Percentiles rank a stretch among this genome's conserved stretches.
Conservation (phyloP, 2,797 vertebrate genomes). For the Glossophaga mutica region DNA sequence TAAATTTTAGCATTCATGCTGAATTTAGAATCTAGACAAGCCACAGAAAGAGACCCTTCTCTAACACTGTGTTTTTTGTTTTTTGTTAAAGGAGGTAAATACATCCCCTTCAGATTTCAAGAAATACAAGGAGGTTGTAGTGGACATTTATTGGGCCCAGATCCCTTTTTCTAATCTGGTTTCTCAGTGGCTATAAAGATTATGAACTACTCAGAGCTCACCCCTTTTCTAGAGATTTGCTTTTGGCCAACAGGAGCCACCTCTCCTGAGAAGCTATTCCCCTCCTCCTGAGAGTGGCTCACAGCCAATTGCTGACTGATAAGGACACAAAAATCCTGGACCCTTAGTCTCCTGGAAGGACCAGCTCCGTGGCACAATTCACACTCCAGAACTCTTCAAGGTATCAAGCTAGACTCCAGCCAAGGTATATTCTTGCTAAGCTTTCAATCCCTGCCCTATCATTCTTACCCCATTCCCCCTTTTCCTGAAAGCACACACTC, state of each 20-base stretch:
- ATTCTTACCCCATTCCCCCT: neutral
- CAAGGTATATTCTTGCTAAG: neutral
- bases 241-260: neutral
- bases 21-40: conserved; percentile 31
- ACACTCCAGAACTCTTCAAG: neutral
- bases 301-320: neutral
- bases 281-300: neutral
- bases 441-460: neutral
- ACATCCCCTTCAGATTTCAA: neutral
- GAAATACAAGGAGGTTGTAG: neutral
- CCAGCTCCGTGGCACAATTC: neutral
- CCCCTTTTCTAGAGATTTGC: neutral
- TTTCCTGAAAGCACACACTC: neutral
- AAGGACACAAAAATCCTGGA: neutral
- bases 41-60: neutral
- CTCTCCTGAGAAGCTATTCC: neutral
- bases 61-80: neutral
- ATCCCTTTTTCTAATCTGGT: neutral
- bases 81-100: neutral
- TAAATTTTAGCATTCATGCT: neutral
- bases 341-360: neutral
- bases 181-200: neutral
- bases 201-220: neutral
- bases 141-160: neutral
- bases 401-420: neutral